These are phyloP conservation scores for Hepsetus odoe DNA, from an alignment of 2,113 vertebrate species.

Conservation along the genomic window DNA sequence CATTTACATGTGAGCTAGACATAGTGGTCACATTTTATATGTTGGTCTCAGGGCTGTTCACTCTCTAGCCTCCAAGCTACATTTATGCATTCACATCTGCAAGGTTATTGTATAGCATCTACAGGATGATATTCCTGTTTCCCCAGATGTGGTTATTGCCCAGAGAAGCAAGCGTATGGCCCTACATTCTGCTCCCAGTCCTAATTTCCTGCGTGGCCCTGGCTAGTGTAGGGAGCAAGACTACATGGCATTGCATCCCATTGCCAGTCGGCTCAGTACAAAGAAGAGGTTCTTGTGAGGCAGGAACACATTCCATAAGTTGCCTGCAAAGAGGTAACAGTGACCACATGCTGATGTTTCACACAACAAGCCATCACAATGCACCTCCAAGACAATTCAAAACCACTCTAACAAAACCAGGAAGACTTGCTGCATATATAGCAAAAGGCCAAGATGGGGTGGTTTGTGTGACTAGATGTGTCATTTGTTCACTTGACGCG, in stretches of 20 bases:
- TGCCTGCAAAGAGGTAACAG: constrained; percentile 65
- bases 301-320: constrained; percentile 59
- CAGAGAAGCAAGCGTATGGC: no score
- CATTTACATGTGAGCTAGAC: constrained; percentile 58
- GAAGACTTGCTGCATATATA: constrained; percentile 54
- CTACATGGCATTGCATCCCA: constrained; percentile 45
- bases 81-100: neutral
- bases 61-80: constrained; percentile 7
- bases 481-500: neutral
- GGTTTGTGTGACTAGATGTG: neutral
- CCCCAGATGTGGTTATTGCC: neutral
- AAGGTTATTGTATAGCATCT: neutral
- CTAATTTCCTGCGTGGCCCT: constrained; percentile 4
- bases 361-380: constrained; percentile 57
- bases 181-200: neutral
- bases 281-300: constrained; percentile 71
- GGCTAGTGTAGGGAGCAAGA: neutral
- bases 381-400: constrained; percentile 58
- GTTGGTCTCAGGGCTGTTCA: constrained; percentile 6
- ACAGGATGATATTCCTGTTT: neutral
- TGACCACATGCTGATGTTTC: constrained; percentile 64
- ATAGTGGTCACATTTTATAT: constrained; percentile 50
- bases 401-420: constrained; percentile 41
- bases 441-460: constrained; percentile 31
- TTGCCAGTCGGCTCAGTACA: constrained; percentile 65